Conservation (phyloP, 2,113 vertebrate genomes). For the Typhlomys cinereus region DNA sequence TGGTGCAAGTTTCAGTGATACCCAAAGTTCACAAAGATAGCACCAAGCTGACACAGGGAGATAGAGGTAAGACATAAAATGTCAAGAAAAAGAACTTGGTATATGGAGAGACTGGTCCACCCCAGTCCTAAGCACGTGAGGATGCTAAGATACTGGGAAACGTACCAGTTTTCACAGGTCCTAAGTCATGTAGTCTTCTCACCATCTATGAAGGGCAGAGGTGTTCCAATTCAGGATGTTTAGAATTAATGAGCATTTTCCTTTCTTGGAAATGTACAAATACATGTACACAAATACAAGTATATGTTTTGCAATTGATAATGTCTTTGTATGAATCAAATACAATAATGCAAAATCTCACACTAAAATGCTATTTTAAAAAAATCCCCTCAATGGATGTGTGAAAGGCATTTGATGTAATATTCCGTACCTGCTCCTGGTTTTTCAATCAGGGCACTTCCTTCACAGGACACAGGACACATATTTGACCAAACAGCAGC, state of each 20-base stretch:
- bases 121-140: not conserved
- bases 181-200: not conserved
- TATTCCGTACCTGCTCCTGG: not conserved
- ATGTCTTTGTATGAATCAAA: conserved; percentile 2
- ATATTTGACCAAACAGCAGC: not conserved
- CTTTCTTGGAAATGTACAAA: not conserved
- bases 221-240: not conserved
- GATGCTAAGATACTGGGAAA: not conserved
- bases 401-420: conserved; percentile 54
- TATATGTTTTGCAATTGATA: not conserved
- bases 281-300: conserved; percentile 15
- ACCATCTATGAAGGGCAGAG: not conserved
- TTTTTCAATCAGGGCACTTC: not conserved
- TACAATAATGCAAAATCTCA: not conserved
- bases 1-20: not conserved
- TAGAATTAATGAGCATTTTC: not conserved
- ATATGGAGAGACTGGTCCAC: not conserved
- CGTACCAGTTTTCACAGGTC: not conserved
- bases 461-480: not conserved
- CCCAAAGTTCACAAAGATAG: conserved; percentile 3
- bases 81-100: not conserved
- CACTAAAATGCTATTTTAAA: not conserved
- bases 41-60: conserved; percentile 6
- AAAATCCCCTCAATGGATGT: not conserved
- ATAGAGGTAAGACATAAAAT: not conserved